Conservation (phyloP, 2,797 vertebrate genomes). For the Hoplostethus mediterraneus region DNA sequence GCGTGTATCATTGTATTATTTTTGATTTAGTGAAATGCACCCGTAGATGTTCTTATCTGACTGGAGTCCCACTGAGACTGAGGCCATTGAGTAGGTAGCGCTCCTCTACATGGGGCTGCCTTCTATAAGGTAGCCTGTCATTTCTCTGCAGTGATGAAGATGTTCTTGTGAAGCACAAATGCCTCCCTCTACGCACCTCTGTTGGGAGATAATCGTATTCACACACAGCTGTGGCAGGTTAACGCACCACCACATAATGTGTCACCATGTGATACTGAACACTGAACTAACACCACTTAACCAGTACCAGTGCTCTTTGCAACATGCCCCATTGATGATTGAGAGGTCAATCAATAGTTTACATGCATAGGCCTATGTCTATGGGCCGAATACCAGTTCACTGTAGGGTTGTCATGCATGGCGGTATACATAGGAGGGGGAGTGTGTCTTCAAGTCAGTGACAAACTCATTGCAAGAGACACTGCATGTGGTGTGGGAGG, state of each 20-base stretch:
- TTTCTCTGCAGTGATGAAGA: slow-evolving; percentile 78
- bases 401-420: slow-evolving; percentile 71
- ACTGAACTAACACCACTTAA: slow-evolving; percentile 48
- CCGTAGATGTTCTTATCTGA: slow-evolving; percentile 49
- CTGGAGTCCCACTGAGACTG: slow-evolving; percentile 57
- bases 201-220: slow-evolving; percentile 76
- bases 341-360: slow-evolving; percentile 50
- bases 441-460: slow-evolving; percentile 75
- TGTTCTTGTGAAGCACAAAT: slow-evolving; percentile 74
- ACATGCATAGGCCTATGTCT: slow-evolving; percentile 40
- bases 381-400: slow-evolving; percentile 62
- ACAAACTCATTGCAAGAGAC: slow-evolving; percentile 82
- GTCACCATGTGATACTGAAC: slow-evolving; percentile 66
- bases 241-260: slow-evolving; percentile 65
- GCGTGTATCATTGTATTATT: slow-evolving; percentile 53
- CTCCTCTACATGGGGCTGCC: slow-evolving; percentile 64
- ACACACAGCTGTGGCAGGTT: slow-evolving; percentile 69
- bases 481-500: slow-evolving; percentile 84
- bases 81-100: slow-evolving; percentile 50
- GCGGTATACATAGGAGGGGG: slow-evolving; percentile 67
- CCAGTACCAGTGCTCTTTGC: slow-evolving; percentile 57
- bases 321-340: slow-evolving; percentile 63
- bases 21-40: slow-evolving; percentile 53
- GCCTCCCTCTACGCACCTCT: slow-evolving; percentile 73
- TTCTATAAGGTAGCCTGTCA: slow-evolving; percentile 74